Evolutionary conservation across 1,140 invertebrate genomes (phyloP).

Genomic region (Lepidurus apus): DNA sequence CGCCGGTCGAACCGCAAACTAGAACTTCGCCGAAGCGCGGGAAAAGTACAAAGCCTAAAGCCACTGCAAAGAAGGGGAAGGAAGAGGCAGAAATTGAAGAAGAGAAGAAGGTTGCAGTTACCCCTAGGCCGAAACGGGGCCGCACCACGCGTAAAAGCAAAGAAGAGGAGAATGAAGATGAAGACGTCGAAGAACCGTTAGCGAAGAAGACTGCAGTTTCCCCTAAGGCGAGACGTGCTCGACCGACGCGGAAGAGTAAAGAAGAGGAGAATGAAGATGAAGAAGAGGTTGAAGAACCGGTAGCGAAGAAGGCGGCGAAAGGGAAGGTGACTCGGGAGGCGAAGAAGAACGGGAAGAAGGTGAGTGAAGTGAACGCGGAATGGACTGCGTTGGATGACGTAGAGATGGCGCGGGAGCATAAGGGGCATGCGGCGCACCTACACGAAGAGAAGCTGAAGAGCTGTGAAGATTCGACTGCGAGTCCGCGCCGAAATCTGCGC

Average conservation of each 20-base stretch:
- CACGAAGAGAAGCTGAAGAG: constrained; percentile 24
- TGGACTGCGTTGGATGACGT: constrained; percentile 25
- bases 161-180: neutral
- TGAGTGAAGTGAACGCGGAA: neutral
- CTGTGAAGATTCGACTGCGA: neutral
- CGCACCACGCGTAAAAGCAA: neutral
- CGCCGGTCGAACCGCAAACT: neutral
- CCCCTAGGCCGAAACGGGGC: too few species aligned
- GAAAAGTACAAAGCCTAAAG: neutral
- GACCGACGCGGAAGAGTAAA: neutral
- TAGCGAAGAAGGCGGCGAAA: neutral
- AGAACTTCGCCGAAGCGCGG: neutral
- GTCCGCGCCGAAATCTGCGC: neutral
- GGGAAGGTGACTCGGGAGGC: neutral
- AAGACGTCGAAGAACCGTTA: neutral
- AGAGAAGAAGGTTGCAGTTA: neutral
- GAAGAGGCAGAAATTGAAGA: neutral
- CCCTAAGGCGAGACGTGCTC: neutral
- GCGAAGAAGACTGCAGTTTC: neutral
- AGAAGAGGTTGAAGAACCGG: neutral
- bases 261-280: neutral
- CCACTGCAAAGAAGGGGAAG: neutral
- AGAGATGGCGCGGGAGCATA: constrained; percentile 28
- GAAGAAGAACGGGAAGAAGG: neutral
- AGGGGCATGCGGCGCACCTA: constrained; percentile 29